phyloP scores from a whole-genome alignment of 2,888 invertebrate genomes.

The Mallateleia sp. region DNA sequence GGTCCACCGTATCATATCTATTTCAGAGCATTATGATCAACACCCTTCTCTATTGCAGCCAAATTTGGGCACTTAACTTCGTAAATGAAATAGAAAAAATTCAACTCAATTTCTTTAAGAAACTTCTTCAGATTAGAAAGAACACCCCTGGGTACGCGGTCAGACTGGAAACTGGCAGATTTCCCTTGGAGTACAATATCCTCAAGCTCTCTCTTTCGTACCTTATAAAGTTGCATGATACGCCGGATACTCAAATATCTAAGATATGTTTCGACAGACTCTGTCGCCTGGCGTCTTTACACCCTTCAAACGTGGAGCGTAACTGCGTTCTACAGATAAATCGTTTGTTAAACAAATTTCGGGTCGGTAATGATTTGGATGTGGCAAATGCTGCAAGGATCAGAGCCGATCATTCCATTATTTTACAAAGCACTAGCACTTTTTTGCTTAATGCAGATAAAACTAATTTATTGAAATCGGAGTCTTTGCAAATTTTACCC shows the following conservation, averaged over 20 bases:
- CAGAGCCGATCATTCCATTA: no score
- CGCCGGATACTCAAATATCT: not conserved
- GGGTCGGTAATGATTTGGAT: no score
- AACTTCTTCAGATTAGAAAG: not conserved
- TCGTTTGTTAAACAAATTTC: no score
- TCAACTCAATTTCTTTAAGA: constrained; percentile 6
- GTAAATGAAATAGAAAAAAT: not conserved
- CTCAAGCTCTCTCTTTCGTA: not conserved
- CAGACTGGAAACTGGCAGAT: constrained; percentile 5
- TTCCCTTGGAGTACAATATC: not conserved
- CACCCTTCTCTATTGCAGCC: constrained; percentile 7
- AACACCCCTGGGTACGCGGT: constrained; percentile 21
- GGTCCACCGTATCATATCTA: not conserved
- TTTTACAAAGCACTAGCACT: no score
- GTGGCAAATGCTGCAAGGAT: no score
- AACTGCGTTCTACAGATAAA: not conserved
- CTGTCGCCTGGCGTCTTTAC: not conserved
- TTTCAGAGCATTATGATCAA: not conserved
- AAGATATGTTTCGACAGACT: not conserved
- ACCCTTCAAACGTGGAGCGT: not conserved
- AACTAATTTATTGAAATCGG: no score
- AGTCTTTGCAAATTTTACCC: no score
- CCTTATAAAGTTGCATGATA: not conserved
- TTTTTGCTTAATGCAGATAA: no score
- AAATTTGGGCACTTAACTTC: constrained; percentile 1